Conservation (phyloP, 2,888 invertebrate species). For the Tenthredo amoena region DNA sequence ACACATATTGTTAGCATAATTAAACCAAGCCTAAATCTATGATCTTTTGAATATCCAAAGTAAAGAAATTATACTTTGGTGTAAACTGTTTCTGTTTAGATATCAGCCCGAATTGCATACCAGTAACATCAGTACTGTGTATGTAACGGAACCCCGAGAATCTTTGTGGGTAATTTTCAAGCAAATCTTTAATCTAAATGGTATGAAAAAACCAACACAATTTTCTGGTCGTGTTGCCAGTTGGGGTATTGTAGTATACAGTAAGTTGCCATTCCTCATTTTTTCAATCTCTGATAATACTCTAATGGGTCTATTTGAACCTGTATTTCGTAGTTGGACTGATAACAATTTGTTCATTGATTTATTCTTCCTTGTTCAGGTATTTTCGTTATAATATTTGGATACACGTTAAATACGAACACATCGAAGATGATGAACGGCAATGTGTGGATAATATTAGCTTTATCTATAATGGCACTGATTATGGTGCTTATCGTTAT, state of each 20-base stretch:
- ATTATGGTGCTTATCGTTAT: conserved; percentile 80
- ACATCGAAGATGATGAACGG: conserved; percentile 66
- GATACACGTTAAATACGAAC: conserved; percentile 77
- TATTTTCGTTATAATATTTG: conserved; percentile 80
- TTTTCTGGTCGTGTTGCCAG: conserved; percentile 85
- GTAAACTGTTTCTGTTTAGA: background rate
- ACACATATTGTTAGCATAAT: conserved; percentile 62
- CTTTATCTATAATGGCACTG: conserved; percentile 77
- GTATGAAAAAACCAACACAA: conserved; percentile 84
- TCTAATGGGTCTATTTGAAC: background rate
- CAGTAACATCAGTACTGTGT: background rate
- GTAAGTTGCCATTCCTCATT: conserved; percentile 75
- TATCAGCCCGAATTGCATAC: conserved; percentile 26
- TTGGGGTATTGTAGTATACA: conserved; percentile 81
- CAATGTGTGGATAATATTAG: conserved; percentile 76
- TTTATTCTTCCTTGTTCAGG: conserved; percentile 77
- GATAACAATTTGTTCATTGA: conserved; percentile 55
- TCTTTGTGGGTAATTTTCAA: conserved; percentile 68
- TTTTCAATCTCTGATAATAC: background rate
- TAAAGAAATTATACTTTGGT: background rate
- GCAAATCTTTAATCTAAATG: conserved; percentile 87
- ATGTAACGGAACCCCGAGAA: background rate
- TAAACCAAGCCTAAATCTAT: background rate
- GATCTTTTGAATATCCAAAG: background rate
- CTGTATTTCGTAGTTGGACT: background rate